Evolutionary conservation across 2,797 vertebrate genomes (phyloP).

Genomic region (Miichthys miiuy): DNA sequence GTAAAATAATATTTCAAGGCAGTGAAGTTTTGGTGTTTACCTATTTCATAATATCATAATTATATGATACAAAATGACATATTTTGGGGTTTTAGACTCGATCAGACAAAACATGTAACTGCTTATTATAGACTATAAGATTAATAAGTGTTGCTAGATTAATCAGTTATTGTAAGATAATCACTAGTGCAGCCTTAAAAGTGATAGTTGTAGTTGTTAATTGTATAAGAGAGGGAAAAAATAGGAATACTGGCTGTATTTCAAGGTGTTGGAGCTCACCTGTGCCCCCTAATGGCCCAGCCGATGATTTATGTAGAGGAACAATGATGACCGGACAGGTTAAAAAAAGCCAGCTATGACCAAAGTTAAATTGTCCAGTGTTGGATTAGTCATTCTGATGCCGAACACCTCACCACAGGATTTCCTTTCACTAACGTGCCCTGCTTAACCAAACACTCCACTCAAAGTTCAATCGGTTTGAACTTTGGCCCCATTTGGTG

Average conservation of each 20-base stretch:
- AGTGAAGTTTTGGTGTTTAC: background rate
- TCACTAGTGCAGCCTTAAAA: background rate
- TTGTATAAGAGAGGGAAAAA: too few species aligned
- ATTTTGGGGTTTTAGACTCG: background rate
- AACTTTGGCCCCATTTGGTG: slow-evolving; percentile 24
- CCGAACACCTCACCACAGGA: slow-evolving; percentile 18
- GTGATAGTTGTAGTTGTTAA: too few species aligned
- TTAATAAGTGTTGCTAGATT: background rate
- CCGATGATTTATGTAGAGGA: background rate
- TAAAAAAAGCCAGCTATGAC: background rate
- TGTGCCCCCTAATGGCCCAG: slow-evolving; percentile 17
- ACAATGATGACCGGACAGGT: background rate
- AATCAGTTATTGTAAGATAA: background rate
- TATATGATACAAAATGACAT: background rate
- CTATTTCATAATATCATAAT: background rate
- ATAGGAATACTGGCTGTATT: background rate
- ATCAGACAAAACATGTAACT: background rate
- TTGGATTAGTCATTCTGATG: slow-evolving; percentile 43
- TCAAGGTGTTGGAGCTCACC: background rate
- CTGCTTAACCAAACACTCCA: slow-evolving; percentile 13
- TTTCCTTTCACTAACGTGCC: slow-evolving; percentile 30
- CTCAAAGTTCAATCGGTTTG: slow-evolving; percentile 39
- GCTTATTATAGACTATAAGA: background rate
- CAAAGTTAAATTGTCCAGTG: background rate
- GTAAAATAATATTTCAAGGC: background rate